Conservation (phyloP, 2,888 invertebrate genomes). For the Aphelenchoides bicaudatus region DNA sequence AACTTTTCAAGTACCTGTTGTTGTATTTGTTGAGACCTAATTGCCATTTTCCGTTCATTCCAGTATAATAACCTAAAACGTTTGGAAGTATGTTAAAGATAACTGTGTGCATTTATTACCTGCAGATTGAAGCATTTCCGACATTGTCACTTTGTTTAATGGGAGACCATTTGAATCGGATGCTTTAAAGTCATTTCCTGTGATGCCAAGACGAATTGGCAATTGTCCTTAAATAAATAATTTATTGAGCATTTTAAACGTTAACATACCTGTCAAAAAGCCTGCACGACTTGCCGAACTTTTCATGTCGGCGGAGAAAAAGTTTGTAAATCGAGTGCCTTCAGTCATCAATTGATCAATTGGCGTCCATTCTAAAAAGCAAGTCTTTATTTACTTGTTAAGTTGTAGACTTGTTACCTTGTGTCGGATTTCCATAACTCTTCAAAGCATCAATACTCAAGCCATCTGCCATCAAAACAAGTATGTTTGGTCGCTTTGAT, state of each 20-base stretch:
- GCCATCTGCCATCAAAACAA: constrained; percentile 66
- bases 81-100: background rate
- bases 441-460: constrained; percentile 52
- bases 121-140: constrained; percentile 61
- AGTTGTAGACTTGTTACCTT: too few relatives aligned
- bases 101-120: too few relatives aligned
- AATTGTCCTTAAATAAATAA: constrained; percentile 52
- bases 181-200: constrained; percentile 55
- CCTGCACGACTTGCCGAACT: constrained; percentile 66
- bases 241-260: too few relatives aligned
- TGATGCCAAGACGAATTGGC: constrained; percentile 58
- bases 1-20: too few relatives aligned
- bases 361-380: constrained; percentile 62
- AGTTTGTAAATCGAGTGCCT: constrained; percentile 64
- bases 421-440: constrained; percentile 60
- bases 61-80: constrained; percentile 62
- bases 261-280: constrained; percentile 63
- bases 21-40: constrained; percentile 62
- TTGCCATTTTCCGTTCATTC: constrained; percentile 65
- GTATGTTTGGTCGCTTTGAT: constrained; percentile 62
- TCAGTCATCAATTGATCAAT: constrained; percentile 60
- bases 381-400: too few relatives aligned
- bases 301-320: constrained; percentile 64
- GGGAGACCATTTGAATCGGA: constrained; percentile 63
- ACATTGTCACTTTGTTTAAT: constrained; percentile 63